phyloP scores from a whole-genome alignment of 2,113 vertebrate species.

The Rattus rattus region DNA sequence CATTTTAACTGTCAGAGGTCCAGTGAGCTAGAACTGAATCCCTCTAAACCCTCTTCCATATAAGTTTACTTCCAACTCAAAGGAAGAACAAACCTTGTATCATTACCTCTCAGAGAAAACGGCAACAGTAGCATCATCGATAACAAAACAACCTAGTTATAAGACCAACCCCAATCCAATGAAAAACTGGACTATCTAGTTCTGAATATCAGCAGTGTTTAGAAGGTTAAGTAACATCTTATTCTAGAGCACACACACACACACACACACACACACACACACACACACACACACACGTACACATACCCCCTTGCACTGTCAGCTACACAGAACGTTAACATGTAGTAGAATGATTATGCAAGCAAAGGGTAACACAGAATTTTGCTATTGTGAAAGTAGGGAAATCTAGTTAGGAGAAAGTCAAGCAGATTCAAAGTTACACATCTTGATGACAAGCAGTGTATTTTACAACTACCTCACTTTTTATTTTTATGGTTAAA shows the following conservation, averaged over 20 bases:
- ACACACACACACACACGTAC: no score
- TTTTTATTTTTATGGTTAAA: constrained; percentile 63
- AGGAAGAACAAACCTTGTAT: background rate
- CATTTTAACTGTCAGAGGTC: background rate
- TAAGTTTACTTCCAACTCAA: constrained; percentile 30
- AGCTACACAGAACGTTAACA: constrained; percentile 56
- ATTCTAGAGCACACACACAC: constrained; percentile 30
- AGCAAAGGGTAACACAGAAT: constrained; percentile 64
- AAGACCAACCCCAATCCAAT: constrained; percentile 65
- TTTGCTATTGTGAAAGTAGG: constrained; percentile 64
- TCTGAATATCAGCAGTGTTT: constrained; percentile 36
- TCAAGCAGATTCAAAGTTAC: constrained; percentile 74
- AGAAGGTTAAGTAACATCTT: constrained; percentile 67
- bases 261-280: no score
- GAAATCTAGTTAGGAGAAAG: constrained; percentile 61
- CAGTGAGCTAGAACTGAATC: background rate
- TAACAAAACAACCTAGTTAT: background rate
- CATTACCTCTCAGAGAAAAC: constrained; percentile 15
- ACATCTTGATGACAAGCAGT: constrained; percentile 87
- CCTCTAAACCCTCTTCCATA: constrained; percentile 21
- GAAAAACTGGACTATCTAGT: constrained; percentile 43
- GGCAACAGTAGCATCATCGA: background rate
- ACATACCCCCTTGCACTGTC: background rate
- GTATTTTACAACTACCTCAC: constrained; percentile 89
- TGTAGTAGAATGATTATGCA: constrained; percentile 76